These are phyloP conservation scores for Heterochromis multidens DNA, from an alignment of 2,113 vertebrate species.

Conservation along the genomic window DNA sequence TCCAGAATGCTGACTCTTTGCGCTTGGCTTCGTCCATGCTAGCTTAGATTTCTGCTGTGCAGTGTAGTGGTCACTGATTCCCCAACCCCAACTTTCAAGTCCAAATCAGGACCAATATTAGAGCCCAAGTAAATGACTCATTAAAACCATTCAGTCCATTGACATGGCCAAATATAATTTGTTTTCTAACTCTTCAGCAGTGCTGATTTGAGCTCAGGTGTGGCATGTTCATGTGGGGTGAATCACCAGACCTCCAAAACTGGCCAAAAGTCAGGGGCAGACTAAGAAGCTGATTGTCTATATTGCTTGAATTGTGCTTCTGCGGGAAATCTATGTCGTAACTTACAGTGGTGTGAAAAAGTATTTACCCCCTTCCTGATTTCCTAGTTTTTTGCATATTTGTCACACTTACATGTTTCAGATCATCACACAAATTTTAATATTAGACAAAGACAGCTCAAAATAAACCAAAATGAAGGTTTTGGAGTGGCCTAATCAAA, in stretches of 20 bases:
- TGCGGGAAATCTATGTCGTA: too few species aligned
- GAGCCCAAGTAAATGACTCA: neutral
- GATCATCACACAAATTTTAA: too few species aligned
- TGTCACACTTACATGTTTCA: too few species aligned
- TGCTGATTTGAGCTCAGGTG: neutral
- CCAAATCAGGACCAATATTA: neutral
- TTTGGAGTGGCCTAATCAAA: too few species aligned
- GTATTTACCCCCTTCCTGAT: too few species aligned
- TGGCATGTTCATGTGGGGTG: neutral
- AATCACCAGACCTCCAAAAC: neutral
- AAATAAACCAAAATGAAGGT: too few species aligned
- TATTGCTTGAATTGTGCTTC: too few species aligned
- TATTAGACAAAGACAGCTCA: too few species aligned
- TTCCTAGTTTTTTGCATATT: too few species aligned
- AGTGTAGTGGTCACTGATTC: neutral
- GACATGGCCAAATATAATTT: neutral
- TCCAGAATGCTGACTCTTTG: neutral
- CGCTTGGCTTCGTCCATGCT: accelerated
- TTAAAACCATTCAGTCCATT: neutral
- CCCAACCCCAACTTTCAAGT: neutral
- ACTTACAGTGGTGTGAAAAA: too few species aligned
- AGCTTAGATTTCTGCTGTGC: neutral
- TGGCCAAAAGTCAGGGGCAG: too few species aligned
- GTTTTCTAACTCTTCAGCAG: neutral
- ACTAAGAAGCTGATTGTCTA: neutral